These are phyloP conservation scores for Kryptolebias ocellatus DNA, from an alignment of 2,797 vertebrate genomes.

Conservation along the genomic window DNA sequence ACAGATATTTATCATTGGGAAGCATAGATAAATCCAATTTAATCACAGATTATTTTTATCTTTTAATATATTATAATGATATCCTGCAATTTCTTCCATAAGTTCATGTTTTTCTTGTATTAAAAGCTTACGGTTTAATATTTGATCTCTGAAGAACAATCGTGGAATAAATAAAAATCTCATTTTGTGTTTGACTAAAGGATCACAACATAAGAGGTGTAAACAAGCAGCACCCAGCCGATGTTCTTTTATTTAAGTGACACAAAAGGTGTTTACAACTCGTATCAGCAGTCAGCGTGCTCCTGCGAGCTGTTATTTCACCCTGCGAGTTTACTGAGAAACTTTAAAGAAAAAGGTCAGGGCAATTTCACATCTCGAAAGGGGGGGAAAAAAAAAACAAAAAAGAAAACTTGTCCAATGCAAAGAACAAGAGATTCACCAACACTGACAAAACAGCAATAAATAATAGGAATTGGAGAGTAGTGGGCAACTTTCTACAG, in stretches of 20 bases:
- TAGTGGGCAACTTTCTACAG: conserved; percentile 18
- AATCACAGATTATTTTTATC: not conserved
- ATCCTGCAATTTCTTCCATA: too few species aligned
- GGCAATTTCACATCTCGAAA: conserved; percentile 43
- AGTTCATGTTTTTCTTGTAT: not conserved
- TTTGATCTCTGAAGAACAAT: conserved; percentile 13
- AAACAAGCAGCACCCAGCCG: conserved; percentile 12
- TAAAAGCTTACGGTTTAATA: conserved; percentile 2
- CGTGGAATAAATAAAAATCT: conserved; percentile 22
- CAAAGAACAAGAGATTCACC: conserved; percentile 49
- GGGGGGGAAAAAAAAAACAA: not conserved
- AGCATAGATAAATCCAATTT: not conserved
- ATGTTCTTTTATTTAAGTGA: conserved; percentile 13
- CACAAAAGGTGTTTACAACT: conserved; percentile 10
- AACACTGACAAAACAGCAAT: conserved; percentile 50
- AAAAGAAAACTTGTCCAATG: conserved; percentile 2
- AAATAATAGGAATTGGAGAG: conserved; percentile 54
- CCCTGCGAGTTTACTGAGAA: conserved; percentile 14
- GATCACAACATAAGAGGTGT: conserved; percentile 11
- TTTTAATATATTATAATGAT: not conserved
- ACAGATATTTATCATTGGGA: not conserved
- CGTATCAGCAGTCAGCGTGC: not conserved
- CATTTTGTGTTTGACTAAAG: not conserved
- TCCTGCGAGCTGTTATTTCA: conserved; percentile 9
- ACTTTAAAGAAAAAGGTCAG: conserved; percentile 33